Conservation (phyloP, 2,113 vertebrate species). For the Enhydra lutris region DNA sequence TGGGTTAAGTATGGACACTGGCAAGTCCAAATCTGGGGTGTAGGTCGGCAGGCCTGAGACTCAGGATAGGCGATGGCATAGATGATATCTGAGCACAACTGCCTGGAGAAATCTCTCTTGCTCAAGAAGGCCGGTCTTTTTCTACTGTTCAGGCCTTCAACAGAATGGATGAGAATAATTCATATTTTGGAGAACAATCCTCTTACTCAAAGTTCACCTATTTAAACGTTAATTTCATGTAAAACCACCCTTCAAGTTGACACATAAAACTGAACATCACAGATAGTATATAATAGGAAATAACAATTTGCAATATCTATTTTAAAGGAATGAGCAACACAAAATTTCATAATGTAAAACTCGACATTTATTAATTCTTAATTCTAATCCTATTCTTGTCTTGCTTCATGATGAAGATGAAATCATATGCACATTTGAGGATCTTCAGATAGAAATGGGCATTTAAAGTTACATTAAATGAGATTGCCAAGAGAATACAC, state of each 20-base stretch:
- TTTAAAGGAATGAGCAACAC: neutral
- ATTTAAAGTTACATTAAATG: constrained; percentile 22
- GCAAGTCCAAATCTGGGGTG: neutral
- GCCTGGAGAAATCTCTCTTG: neutral
- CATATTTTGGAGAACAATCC: neutral
- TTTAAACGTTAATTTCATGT: constrained; percentile 15
- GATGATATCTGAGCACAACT: neutral
- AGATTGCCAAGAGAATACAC: neutral
- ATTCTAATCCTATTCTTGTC: neutral
- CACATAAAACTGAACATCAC: neutral
- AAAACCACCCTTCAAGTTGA: neutral
- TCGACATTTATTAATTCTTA: neutral
- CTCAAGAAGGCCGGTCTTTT: neutral
- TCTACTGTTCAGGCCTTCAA: neutral
- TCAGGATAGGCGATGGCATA: neutral
- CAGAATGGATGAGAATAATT: neutral
- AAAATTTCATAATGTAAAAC: neutral
- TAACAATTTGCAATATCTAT: neutral
- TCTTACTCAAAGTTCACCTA: neutral
- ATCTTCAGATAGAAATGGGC: neutral
- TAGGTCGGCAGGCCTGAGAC: neutral
- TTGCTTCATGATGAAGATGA: neutral
- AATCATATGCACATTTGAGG: neutral
- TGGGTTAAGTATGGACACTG: neutral
- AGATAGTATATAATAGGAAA: neutral